Evolutionary conservation across 2,888 invertebrate species (phyloP), one percentile per base, ranked within the genome.

Genomic region (Harpalus rufipes): DNA sequence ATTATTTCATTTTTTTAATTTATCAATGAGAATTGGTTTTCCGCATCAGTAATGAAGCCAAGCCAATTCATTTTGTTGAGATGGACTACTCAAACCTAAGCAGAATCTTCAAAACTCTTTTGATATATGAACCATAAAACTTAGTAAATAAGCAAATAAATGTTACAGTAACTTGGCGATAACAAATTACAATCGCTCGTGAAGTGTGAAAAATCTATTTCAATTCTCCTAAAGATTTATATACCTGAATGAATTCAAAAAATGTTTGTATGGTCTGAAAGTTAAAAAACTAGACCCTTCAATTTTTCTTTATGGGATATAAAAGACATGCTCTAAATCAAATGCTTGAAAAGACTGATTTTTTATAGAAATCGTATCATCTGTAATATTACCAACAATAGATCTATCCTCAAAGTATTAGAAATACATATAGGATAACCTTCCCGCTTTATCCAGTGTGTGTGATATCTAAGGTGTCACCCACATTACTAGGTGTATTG

Each of bases 241-340:
- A 51, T 14, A 12, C 12, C 8, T 25, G 58, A 78, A 78, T 59
- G 14, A 32, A 58, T 21, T n/a, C 8, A 25, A 78, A 56, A 72
- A 74, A 16, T 74, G 59, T 25, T 16, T 58, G 3, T 1, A 78
- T 56, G 56, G 12, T 58, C 14, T 78, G 58, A 14, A 56, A 76
- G 76, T 51, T 68, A 76, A 78, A 78, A 78, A 78, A 58, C 58
- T 14, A 8, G 78, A 78, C 59, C 56, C 58, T 58, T 78, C 78
- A 78, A 59, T 78, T 58, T 58, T 78, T 76, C 68, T 76, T 76
- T 44, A 58, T 78, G 21, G 58, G 14, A 56, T 51, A 51, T 21
- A 76, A 76, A 78, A 78, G 58, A 32, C 32, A n/a, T 78, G 78
- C 78, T 78, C 78, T 78, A 78, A 78, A 78, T 78, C 78, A 78